These are phyloP conservation scores for Pseudochirops corinnae DNA, from an alignment of 2,797 vertebrate genomes.

Conservation along the genomic window DNA sequence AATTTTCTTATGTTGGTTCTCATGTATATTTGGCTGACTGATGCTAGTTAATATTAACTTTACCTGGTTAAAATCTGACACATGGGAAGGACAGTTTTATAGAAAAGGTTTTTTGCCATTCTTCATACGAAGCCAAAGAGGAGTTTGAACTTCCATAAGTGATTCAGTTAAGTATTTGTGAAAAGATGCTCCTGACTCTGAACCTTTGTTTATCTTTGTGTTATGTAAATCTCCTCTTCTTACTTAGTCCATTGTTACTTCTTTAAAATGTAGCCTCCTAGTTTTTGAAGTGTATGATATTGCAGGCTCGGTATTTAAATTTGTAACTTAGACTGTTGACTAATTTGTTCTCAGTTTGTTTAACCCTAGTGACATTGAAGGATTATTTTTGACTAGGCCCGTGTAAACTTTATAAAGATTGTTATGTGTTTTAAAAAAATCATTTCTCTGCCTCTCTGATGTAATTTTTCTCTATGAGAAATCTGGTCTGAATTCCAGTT, in stretches of 20 bases:
- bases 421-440: background rate
- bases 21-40: background rate
- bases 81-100: background rate
- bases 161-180: background rate
- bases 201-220: background rate
- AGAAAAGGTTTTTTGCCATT: background rate
- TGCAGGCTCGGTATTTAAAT: background rate
- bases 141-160: background rate
- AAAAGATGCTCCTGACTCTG: background rate
- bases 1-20: background rate
- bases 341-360: background rate
- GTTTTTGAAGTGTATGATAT: background rate
- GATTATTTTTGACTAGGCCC: background rate
- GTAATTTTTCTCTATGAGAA: background rate
- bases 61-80: background rate
- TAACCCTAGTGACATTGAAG: background rate
- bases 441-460: background rate
- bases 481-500: background rate
- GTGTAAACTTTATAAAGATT: background rate
- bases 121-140: background rate
- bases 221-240: background rate
- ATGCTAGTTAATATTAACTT: background rate
- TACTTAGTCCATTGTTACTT: background rate
- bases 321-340: background rate
- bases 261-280: background rate